phyloP scores from a whole-genome alignment of 2,888 invertebrate species.

The Shargacucullia verbasci region DNA sequence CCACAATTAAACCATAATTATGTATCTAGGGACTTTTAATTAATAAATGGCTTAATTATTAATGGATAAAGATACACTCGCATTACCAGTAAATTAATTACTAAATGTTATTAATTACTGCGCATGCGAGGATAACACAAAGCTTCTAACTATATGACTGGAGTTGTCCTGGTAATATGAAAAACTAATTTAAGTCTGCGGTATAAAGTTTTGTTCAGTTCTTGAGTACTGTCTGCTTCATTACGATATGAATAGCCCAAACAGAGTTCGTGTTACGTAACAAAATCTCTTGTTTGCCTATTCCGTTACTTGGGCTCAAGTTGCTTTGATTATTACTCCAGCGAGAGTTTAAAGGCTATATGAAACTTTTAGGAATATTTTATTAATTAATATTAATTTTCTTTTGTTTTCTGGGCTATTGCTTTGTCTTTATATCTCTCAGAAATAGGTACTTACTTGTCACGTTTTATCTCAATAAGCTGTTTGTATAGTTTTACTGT shows the following conservation, averaged over 20 bases:
- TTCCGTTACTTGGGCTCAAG: conserved; percentile 49
- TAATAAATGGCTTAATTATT: conserved; percentile 74
- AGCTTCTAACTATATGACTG: conserved; percentile 50
- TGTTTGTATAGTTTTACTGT: conserved; percentile 10
- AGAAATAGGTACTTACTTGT: too few relatives aligned
- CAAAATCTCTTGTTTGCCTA: conserved; percentile 65
- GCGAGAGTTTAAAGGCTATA: conserved; percentile 46
- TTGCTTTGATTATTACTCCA: conserved; percentile 50
- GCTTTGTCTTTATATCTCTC: conserved; percentile 11
- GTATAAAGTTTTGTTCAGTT: conserved; percentile 63
- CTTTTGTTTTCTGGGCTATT: conserved; percentile 37
- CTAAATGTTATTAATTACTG: conserved; percentile 80
- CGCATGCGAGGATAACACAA: conserved; percentile 53
- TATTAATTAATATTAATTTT: conserved; percentile 39
- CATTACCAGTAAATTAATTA: conserved; percentile 77
- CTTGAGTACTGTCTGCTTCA: conserved; percentile 51
- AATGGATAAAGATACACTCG: conserved; percentile 66
- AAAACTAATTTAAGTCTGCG: conserved; percentile 76
- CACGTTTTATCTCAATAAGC: conserved; percentile 10
- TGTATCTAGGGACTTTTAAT: conserved; percentile 63
- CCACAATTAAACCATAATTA: conserved; percentile 23
- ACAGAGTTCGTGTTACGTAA: conserved; percentile 56
- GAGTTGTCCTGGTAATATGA: conserved; percentile 66
- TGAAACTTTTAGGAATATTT: conserved; percentile 43
- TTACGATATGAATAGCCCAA: conserved; percentile 64